phyloP scores from a whole-genome alignment of 2,113 vertebrate species.

The Corythornis madagascariensis region DNA sequence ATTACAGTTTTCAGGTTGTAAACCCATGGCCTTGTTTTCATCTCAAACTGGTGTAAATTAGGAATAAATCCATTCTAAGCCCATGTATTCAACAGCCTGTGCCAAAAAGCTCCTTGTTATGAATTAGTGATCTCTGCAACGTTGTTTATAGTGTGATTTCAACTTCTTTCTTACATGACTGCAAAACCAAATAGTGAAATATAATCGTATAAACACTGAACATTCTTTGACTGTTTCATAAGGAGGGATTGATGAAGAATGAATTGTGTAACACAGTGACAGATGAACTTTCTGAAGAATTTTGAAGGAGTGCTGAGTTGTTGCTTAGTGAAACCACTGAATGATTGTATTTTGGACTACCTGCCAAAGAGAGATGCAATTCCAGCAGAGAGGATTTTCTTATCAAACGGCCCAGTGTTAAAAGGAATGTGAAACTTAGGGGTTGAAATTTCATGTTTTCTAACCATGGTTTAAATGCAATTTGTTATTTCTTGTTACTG shows the following conservation, averaged over 20 bases:
- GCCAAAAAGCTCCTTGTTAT: not conserved
- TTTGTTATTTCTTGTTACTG: slow-evolving; percentile 12
- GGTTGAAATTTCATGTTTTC: not conserved
- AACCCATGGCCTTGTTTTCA: not conserved
- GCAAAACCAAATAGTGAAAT: slow-evolving; percentile 31
- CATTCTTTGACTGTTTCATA: slow-evolving; percentile 16
- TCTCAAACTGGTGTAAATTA: not conserved
- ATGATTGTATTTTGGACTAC: not conserved
- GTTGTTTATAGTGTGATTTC: not conserved
- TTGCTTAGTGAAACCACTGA: slow-evolving; percentile 1
- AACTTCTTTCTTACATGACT: not conserved
- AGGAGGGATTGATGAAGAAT: not conserved
- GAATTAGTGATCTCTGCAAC: not conserved
- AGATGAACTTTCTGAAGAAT: slow-evolving; percentile 19
- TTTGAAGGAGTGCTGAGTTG: not conserved
- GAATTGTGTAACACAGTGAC: slow-evolving; percentile 20
- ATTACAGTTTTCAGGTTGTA: slow-evolving; percentile 2
- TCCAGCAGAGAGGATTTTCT: not conserved
- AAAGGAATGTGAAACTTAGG: not conserved
- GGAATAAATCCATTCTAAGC: not conserved
- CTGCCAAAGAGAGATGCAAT: not conserved
- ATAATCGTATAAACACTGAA: slow-evolving; percentile 6
- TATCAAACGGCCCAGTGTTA: not conserved
- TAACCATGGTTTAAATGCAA: not conserved
- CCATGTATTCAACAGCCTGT: not conserved